Base-by-base conservation (phyloP, 2,888 invertebrate genomes). In the Oxyteleia sp. region DNA sequence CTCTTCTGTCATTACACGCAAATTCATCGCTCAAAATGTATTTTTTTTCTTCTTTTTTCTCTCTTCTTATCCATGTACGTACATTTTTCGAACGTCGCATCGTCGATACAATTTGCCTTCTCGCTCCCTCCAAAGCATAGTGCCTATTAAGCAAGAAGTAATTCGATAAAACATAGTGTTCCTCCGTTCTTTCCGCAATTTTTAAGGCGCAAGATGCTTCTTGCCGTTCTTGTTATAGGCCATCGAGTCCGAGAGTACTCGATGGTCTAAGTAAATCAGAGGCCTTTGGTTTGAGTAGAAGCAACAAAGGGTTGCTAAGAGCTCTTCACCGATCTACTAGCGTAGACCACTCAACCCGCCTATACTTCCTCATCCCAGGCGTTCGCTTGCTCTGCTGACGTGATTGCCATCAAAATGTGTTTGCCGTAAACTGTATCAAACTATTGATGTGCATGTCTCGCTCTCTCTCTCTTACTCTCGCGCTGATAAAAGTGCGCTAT, bases 351-450 rank as follows among this genome's bases (percentile, higher is more conserved):
- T 85, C 86, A 85, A 87, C 86, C 87, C 87, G 74, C 85, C 87
- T 87, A 85, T 85, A 87, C 88, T 89, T 88, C 88, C 88, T 89
- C 86, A 85, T 86, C 86, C 87, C 87, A 79, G 82, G 74, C 85
- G 87, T 86, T 88, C 88, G 88, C 90, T 87, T 88, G 86, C 90
- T 87, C 87, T 88, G 87, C 61, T 91, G 90, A 91, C 91, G 90
- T 91, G 92, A 93, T 93, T 93, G 92, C 92, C 88, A 90, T 90
- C 91, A 90, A 92, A 93, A 93, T 92, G 92, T 92, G 91, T 92
- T 93, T 92, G 92, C 91, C 91, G 92, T 92, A 92, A 92, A 92
- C 92, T 90, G 91, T 91, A 92, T 92, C 92, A 92, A 92, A 92
- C 92, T 90, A 90, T 91, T 89, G 91, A 87, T 87, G 83, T 71